phyloP scores from a whole-genome alignment of 2,113 vertebrate genomes.

The Toxotes jaculatrix region DNA sequence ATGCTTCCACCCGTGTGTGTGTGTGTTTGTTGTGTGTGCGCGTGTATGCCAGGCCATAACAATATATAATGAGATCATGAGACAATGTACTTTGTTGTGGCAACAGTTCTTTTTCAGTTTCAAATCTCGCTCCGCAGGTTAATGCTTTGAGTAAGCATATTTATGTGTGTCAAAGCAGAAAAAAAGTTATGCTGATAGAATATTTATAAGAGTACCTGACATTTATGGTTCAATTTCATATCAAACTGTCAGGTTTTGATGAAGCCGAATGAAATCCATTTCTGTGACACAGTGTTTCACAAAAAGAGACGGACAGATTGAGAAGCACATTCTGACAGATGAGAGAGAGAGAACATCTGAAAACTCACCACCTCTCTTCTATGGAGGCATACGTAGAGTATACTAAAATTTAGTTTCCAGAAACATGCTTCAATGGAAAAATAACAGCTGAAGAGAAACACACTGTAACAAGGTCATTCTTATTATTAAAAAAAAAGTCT shows the following conservation, averaged over 20 bases:
- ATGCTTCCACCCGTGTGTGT: neutral
- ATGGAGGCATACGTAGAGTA: neutral
- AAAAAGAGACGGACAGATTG: neutral
- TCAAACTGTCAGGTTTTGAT: neutral
- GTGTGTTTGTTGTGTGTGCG: neutral
- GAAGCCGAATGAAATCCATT: neutral
- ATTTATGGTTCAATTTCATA: neutral
- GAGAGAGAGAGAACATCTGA: neutral
- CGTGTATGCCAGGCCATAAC: neutral
- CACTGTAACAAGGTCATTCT: constrained; percentile 8
- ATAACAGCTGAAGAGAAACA: neutral
- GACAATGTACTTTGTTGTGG: neutral
- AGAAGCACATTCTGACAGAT: constrained; percentile 4
- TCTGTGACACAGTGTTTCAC: neutral
- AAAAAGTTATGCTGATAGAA: neutral
- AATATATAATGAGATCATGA: constrained; percentile 1
- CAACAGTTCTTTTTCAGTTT: too few species aligned
- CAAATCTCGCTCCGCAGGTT: neutral
- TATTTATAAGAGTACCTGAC: neutral
- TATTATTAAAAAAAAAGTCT: neutral
- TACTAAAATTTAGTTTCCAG: neutral
- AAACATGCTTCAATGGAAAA: neutral
- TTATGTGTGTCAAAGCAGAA: neutral
- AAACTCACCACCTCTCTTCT: neutral
- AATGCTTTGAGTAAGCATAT: neutral